Evolutionary conservation across 2,113 vertebrate genomes (phyloP).

Genomic region (Colaptes auratus): DNA sequence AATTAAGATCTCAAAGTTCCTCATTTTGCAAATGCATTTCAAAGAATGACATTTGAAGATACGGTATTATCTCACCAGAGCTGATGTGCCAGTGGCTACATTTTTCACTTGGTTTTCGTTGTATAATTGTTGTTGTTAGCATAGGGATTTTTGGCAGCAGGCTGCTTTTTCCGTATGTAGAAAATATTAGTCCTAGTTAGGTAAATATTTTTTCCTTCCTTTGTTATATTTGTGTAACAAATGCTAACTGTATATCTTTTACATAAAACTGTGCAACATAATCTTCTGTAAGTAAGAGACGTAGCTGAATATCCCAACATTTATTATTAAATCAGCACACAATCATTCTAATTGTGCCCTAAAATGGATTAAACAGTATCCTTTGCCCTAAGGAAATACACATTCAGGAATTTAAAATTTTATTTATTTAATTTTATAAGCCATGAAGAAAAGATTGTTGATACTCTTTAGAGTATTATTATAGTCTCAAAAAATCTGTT

Average conservation of each 20-base stretch:
- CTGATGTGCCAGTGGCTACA: neutral
- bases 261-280: neutral
- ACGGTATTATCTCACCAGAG: neutral
- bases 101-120: neutral
- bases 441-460: neutral
- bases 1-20: neutral
- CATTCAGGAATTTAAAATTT: neutral
- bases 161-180: neutral
- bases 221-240: conserved; percentile 13
- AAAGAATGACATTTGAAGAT: neutral
- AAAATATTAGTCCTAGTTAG: neutral
- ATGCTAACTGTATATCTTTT: neutral
- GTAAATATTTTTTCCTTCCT: conserved; percentile 2
- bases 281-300: neutral
- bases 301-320: neutral
- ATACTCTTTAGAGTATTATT: neutral
- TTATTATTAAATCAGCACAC: neutral
- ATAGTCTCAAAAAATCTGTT: neutral
- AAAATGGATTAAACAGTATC: neutral
- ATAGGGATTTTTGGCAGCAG: neutral
- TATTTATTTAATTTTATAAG: neutral
- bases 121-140: neutral
- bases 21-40: neutral
- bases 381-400: neutral
- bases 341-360: neutral